These are phyloP conservation scores for Limenitis arthemis DNA, from an alignment of 2,888 invertebrate species.

Conservation along the genomic window DNA sequence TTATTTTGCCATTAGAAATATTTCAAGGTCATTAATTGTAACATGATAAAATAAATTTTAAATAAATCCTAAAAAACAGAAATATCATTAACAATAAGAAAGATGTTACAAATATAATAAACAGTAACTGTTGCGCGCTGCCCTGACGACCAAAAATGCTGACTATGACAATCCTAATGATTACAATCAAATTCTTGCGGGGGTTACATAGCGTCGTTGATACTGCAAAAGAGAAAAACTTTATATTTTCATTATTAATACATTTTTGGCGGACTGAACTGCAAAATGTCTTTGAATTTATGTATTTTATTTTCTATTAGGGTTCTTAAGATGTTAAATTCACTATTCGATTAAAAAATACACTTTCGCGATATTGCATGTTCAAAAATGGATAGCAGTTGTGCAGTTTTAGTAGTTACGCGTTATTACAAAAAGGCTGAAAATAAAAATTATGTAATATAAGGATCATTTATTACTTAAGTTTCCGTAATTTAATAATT, in stretches of 20 bases:
- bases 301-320: not conserved
- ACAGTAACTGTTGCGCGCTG: too few relatives aligned
- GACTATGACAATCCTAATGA: too few relatives aligned
- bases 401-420: constrained; percentile 7
- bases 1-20: too few relatives aligned
- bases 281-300: constrained; percentile 1
- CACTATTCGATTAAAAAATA: constrained; percentile 6
- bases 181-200: too few relatives aligned
- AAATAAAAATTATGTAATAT: constrained; percentile 7
- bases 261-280: not conserved
- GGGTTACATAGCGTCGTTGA: too few relatives aligned
- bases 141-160: too few relatives aligned
- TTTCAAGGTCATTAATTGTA: too few relatives aligned
- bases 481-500: constrained; percentile 2
- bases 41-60: too few relatives aligned
- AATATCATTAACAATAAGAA: too few relatives aligned
- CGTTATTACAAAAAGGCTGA: constrained; percentile 4
- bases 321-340: constrained; percentile 1
- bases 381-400: constrained; percentile 5
- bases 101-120: too few relatives aligned
- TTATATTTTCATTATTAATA: not conserved
- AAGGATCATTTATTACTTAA: constrained; percentile 4
- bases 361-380: constrained; percentile 11
- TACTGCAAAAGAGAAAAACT: too few relatives aligned
- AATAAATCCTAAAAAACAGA: too few relatives aligned